Conservation (phyloP, 2,113 vertebrate genomes). For the Sinocyclocheilus grahami region DNA sequence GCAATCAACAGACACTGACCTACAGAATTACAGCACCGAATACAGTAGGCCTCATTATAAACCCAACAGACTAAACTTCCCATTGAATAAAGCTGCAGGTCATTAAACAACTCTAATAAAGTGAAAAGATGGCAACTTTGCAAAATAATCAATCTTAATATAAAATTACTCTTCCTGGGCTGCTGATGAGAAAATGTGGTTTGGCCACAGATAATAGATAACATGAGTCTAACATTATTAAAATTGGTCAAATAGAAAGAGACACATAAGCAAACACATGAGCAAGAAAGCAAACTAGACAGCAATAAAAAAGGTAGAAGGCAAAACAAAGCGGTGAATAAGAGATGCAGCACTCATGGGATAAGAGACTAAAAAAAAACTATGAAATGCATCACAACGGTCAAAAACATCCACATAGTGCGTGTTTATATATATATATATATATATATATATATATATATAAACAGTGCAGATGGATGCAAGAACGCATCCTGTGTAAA, state of each 20-base stretch:
- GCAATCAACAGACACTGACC: conserved; percentile 34
- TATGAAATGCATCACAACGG: neutral
- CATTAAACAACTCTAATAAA: conserved; percentile 21
- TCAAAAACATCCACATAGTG: no score
- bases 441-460: neutral
- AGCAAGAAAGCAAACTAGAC: neutral
- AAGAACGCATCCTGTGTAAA: neutral
- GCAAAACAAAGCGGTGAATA: neutral
- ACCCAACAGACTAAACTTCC: conserved; percentile 18
- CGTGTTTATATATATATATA: neutral
- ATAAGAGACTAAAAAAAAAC: neutral
- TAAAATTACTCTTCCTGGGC: conserved; percentile 18
- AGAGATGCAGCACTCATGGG: neutral
- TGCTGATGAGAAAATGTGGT: conserved; percentile 24
- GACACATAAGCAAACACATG: neutral
- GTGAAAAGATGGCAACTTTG: conserved; percentile 20
- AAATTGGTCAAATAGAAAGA: neutral
- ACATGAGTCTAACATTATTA: conserved; percentile 19
- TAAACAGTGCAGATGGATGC: neutral
- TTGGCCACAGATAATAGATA: neutral
- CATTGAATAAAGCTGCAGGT: conserved; percentile 8
- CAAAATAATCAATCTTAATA: conserved; percentile 13
- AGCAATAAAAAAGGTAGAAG: no score
- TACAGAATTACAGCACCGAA: conserved; percentile 33
- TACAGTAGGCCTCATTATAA: conserved; percentile 33